Evolutionary conservation across 2,888 invertebrate genomes (phyloP).

Genomic region (Junonia oenone): DNA sequence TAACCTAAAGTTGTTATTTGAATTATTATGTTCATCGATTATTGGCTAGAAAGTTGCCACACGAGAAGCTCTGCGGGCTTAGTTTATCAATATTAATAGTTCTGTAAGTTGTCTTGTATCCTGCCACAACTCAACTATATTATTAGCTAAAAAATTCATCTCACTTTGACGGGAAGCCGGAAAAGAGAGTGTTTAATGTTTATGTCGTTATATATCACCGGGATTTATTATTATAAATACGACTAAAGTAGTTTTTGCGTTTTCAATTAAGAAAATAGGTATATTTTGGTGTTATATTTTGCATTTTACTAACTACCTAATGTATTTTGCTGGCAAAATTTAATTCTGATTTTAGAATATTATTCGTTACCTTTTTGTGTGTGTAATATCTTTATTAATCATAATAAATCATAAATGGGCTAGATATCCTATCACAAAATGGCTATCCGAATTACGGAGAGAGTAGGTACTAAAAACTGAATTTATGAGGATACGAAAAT

Average conservation of each 20-base stretch:
- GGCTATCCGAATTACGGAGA: neutral
- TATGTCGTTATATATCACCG: neutral
- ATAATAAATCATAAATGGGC: neutral
- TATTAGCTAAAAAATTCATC: slow-evolving; percentile 8
- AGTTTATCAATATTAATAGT: slow-evolving; percentile 42
- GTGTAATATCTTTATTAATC: neutral
- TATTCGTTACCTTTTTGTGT: too few species aligned
- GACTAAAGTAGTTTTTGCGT: neutral
- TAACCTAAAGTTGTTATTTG: neutral
- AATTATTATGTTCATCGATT: slow-evolving; percentile 9
- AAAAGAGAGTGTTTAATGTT: neutral
- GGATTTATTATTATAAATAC: neutral
- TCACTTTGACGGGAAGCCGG: slow-evolving; percentile 1
- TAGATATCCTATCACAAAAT: neutral
- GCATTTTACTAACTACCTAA: neutral
- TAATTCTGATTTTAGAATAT: too few species aligned
- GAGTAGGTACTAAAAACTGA: neutral
- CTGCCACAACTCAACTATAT: slow-evolving; percentile 31
- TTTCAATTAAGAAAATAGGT: neutral
- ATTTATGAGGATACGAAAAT: neutral
- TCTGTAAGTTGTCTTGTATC: slow-evolving; percentile 37
- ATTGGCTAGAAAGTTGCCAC: slow-evolving; percentile 26
- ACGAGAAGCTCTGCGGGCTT: slow-evolving; percentile 18
- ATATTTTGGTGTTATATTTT: neutral
- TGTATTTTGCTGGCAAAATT: too few species aligned